Base-by-base conservation (phyloP, 92 coral and sea anemone species). In the Porites cylindrica region DNA sequence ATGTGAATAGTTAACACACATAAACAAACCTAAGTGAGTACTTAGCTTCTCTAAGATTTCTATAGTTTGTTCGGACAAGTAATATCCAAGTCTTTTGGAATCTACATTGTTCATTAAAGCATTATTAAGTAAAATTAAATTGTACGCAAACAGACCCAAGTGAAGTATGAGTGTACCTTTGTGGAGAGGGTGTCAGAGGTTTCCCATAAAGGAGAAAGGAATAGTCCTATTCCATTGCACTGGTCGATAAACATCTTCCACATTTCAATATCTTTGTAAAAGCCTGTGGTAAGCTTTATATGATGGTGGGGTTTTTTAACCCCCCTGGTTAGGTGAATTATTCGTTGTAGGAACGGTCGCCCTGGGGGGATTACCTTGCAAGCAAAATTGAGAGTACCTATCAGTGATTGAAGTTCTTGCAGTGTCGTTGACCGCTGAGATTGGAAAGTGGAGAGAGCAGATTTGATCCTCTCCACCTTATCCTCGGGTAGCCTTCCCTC, bases 151-250 rank as follows among this genome's bases (percentile, higher is more conserved):
- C 32, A 29, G 32, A 29, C 32, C 32, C 32, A 29, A 29, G 32
- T 29, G 32, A 29, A 29, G 32, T 29, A 8, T 68, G 21, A 68
- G 13, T 65, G 70, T 68, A 23, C 24, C 24, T 23, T 23, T 23
- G 24, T 23, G 0, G 32, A 72, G 7, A 78, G 77, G 54, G 72
- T 10, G 24, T 72, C 82, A 0, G 90, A 85, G 24, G 78, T 51
- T 7, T 64, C 79, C 88, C 87, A 85, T 1, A 50, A 47, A 75
- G 62, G 4, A 29, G 88, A 70, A 13, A 92, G 29, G 66, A 92
- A 89, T 47, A 92, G 72, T 54, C 69, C 29, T 5, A 79, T 72
- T 38, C 94, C 94, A 67, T 91, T 91, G 92, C 92, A 91, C 21
- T 78, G 51, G 26, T 17, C 7, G 12, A 88, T 67, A 61, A 14